Base-by-base conservation (phyloP, 2,113 vertebrate species). In the Agapornis roseicollis region DNA sequence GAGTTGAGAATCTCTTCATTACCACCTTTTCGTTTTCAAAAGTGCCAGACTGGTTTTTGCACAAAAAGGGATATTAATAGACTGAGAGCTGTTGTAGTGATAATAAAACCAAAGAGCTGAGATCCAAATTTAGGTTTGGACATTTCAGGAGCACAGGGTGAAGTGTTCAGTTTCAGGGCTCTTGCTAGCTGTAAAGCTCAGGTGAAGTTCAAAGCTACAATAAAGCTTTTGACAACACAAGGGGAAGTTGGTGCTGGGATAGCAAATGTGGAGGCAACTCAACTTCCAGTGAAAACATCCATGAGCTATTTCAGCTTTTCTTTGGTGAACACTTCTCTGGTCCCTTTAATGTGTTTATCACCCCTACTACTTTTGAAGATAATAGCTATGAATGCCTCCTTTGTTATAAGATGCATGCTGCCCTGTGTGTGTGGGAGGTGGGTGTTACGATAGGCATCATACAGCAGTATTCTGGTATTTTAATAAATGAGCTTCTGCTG, bases 391-490 rank as follows among this genome's bases (percentile, higher is more conserved):
- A 95, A 97, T 95, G 85, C 88, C 47, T 96, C 61, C 88, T 94
- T 93, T 96, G 96, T 97, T 95, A 81, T 16, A 88, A 95, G 94
- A 71, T 0, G 1, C n/a, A 79, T 15, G 18, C 80, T 94, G 94
- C 93, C 94, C 94, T 53, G 72, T 1, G 11, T 74, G 94, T 79
- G 96, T 97, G 93, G 96, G 96, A 96, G 95, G 93, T 90, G 80
- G 95, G 94, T 95, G 95, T 96, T 95, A 95, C 93, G 53, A 91
- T 89, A 96, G 83, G 93, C 85, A 96, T 96, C 94, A 96, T 91
- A 79, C 9, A 8, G 92, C 94, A 94, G 90, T 60, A 94, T 95
- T 96, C 95, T 96, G 92, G 72, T 93, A 94, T 95, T 94, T 94
- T 95, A 94, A 95, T 95, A 97, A 96, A 95, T 79, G 95, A 96